Base-by-base conservation (phyloP, 2,113 vertebrate genomes). In the Tringa solitaria region DNA sequence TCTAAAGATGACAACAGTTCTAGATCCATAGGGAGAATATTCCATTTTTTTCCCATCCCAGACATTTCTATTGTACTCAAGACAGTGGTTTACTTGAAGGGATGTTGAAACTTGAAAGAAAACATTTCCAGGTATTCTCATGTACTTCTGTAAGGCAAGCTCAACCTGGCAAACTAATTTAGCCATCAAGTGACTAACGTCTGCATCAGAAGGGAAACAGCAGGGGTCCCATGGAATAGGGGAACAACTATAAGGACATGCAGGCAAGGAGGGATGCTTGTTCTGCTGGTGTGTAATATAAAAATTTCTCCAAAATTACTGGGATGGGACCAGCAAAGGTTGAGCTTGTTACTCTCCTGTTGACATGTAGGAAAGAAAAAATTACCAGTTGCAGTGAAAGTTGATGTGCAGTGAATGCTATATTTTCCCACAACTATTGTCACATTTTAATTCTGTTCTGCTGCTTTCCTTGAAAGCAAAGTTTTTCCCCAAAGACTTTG, bases 1-100 rank as follows among this genome's bases (percentile, higher is more conserved):
- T 76, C 45, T 30, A 74, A 54, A 69, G 17, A 50, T 8, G 4
- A 18, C 35, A 39, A 21, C 12, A 84, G 43, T 32, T 65, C 57
- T 32, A 81, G 33, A 73, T 59, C 26, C 65, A 63, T 4, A 35
- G 22, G 12, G 6, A 86, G 60, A 94, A 74, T 30, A 84, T 41
- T 77, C 24, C 1, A 8, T 61, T 6, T 61, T 70, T 41, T 39
- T 3, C 0, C 8, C 0, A 12, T 12, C 22, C n/a, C 14, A 2
- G 28, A 21, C 85, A 68, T 59, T 85, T 77, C 32, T 78, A 12
- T 32, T 75, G 78, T 50, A 72, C 10, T 70, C 1, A 0, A 54
- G n/a, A 54, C n/a, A 59, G 48, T 9, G 13, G 18, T 67, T 74
- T 78, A 75, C 4, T 0, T 7, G 27, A 78, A 61, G 18, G 8